Base-by-base conservation (phyloP, 2,888 invertebrate genomes). In the Brenthis ino region DNA sequence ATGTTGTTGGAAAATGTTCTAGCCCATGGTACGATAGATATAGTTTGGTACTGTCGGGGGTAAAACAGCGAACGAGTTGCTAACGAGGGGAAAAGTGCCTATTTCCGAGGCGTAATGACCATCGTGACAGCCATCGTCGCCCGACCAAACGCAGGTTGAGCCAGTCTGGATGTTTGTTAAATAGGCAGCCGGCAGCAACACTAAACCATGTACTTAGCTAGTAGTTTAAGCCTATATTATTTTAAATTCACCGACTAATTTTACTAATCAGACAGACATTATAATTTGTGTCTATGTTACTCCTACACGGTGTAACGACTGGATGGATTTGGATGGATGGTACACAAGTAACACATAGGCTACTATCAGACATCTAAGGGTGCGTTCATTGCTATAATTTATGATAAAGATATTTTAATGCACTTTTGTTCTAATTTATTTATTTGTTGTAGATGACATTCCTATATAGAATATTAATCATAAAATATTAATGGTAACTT, bases 21-120 rank as follows among this genome's bases (percentile, higher is more conserved):
- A 56, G 56, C 47, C 47, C 28, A 50, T 28, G n/a, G 48, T 55
- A 57, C 24, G 63, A 55, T 63, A 72, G 69, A 75, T 72, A 72
- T 78, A 79, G 78, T 80, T 77, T 78, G 76, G 77, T 77, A 80
- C 76, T 75, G 78, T 72, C 74, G 74, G 76, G 72, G 77, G 77
- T 77, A 80, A 85, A 83, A 80, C 84, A 82, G 85, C 80, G 82
- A 85, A 82, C 85, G 86, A 81, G 85, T 83, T 83, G 81, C 89
- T 92, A 93, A 93, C 91, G 91, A 92, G 89, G 90, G 87, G 87
- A 91, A 91, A 91, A 93, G 90, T 92, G 92, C 88, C 91, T 91
- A 93, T 93, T 92, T 92, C 92, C 92, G 87, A 83, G 86, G 77
- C 84, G 88, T 91, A 92, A 93, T 92, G 92, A 91, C 90, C 84